A percentile compares a stretch with the other conserved stretches of the same genome.
Conservation (phyloP, 2,797 vertebrate species). For the Prunella strophiata region DNA sequence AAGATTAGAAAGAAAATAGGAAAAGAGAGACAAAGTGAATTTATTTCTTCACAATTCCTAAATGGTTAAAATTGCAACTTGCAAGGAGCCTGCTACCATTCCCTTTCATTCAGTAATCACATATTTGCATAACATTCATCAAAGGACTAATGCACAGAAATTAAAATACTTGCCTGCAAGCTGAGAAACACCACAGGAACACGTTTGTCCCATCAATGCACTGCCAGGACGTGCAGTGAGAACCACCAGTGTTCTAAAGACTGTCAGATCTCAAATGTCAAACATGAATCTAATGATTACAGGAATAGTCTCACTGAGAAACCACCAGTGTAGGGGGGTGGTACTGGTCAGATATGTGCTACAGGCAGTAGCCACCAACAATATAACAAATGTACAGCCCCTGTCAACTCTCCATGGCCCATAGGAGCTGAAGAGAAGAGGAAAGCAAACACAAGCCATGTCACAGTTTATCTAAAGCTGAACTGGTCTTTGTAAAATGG, state of each 20-base stretch:
- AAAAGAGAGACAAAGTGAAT: not conserved
- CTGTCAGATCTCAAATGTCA: not conserved
- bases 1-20: not conserved
- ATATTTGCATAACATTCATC: not conserved
- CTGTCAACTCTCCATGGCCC: not conserved
- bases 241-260: not conserved
- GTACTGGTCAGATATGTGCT: not conserved
- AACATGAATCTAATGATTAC: not conserved
- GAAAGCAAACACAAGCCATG: not conserved
- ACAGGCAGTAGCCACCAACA: not conserved
- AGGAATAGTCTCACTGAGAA: not conserved
- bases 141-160: conserved; percentile 38
- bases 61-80: not conserved
- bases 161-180: conserved; percentile 55
- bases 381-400: not conserved
- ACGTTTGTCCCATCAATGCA: not conserved
- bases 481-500: not conserved
- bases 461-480: not conserved
- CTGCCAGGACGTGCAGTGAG: not conserved
- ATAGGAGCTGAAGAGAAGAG: not conserved
- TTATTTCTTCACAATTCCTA: not conserved
- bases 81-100: not conserved
- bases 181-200: conserved; percentile 41
- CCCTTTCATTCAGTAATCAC: not conserved
- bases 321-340: not conserved